Conservation (phyloP, 2,797 vertebrate species). For the Oreortyx pictus region DNA sequence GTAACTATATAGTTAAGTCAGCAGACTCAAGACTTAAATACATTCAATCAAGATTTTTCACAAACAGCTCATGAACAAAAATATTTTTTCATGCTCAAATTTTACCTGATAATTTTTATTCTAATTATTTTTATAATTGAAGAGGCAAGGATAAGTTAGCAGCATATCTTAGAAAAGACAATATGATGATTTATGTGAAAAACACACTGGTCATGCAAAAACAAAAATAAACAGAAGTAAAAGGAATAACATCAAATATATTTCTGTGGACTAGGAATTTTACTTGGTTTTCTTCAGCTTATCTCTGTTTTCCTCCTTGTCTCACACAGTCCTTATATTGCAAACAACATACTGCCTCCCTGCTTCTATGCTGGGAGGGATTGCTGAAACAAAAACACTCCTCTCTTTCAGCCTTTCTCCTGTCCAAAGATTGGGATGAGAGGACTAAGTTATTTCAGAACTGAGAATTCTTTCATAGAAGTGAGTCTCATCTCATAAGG, state of each 20-base stretch:
- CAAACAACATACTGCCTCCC: neutral
- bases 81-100: fast-evolving
- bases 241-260: neutral
- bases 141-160: neutral
- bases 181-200: neutral
- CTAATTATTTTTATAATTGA: neutral
- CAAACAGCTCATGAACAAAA: neutral
- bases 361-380: neutral
- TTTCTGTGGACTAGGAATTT: neutral
- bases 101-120: neutral
- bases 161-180: neutral
- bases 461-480: neutral
- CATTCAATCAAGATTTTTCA: neutral
- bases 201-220: neutral
- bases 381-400: neutral
- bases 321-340: fast-evolving
- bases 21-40: neutral
- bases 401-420: neutral
- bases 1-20: neutral
- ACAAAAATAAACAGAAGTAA: neutral
- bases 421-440: neutral
- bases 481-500: neutral
- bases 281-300: neutral
- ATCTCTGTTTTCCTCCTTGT: neutral
- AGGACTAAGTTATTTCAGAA: neutral